Evolutionary conservation across 2,797 vertebrate genomes (phyloP), one percentile per base, ranked within the genome.

Genomic region (Anguilla marmorata): DNA sequence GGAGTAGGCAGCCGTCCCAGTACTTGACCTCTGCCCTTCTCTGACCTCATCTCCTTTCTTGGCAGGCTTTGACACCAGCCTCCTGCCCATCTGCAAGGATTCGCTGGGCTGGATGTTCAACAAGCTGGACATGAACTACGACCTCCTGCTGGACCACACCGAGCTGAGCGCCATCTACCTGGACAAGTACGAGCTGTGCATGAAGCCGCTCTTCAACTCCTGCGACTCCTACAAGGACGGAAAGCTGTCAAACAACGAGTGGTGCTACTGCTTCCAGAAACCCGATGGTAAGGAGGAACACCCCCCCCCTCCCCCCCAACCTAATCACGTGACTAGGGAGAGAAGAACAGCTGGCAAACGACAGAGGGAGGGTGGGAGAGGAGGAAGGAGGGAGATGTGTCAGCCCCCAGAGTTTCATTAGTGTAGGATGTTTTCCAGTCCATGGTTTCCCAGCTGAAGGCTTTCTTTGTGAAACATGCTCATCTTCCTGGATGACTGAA

Each of bases 71-170:
- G 98, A 99, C 94, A 99, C 98, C 89, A 99, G 98, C 95, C 98
- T 99, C 92, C 94, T 99, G 80, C 98, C 98, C 48, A 99, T 99
- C 93, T 99, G 98, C 92, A 99, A 99, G 95, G 98, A 99, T 90
- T 99, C 98, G 1, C 95, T 99, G 88, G 98, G 98, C 90, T 99
- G 98, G 98, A 99, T 99, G 98, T 99, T 99, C 96, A 99, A 99
- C 96, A 99, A 98, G 89, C 92, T 99, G 72, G 98, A 99, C 94
- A 97, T 98, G 97, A 99, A 99, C 96, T 99, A 99, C 3, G 98
- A 99, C 94, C 97, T 99, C 85, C 94, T 99, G 91, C 96, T 99
- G 86, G 98, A 99, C 93, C 97, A 98, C 87, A 97, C 98, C 0
- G 98, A 99, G 95, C 97, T 99, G 93, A 98, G 97, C 14, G 97